phyloP scores from a whole-genome alignment of 1,140 invertebrate genomes.

The Andricus grossulariae region DNA sequence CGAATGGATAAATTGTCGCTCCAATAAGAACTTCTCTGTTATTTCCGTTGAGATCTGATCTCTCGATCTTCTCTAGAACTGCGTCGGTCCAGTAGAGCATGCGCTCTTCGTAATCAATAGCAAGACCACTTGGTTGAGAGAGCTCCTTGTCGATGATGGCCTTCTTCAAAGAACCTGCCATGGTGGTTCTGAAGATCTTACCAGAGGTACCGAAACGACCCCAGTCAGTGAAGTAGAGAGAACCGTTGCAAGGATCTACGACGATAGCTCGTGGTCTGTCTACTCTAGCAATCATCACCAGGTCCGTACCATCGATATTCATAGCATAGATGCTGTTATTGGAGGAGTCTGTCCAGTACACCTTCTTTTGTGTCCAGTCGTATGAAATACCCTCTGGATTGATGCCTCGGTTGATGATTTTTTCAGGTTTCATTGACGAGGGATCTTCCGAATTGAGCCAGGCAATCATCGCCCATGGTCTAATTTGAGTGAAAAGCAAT shows the following conservation, averaged over 20 bases:
- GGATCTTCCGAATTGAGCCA: constrained; percentile 85
- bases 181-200: constrained; percentile 96
- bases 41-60: constrained; percentile 91
- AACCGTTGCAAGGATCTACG: constrained; percentile 96
- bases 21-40: constrained; percentile 86
- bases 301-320: constrained; percentile 91
- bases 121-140: constrained; percentile 95
- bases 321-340: constrained; percentile 97
- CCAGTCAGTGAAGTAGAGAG: constrained; percentile 95
- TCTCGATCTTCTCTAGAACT: constrained; percentile 97
- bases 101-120: constrained; percentile 96
- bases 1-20: constrained; percentile 97
- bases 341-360: constrained; percentile 97
- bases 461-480: constrained; percentile 92
- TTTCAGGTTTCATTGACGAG: constrained; percentile 79
- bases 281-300: constrained; percentile 95
- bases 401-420: constrained; percentile 87
- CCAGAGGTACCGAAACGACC: constrained; percentile 93
- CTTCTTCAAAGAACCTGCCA: constrained; percentile 95
- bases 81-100: constrained; percentile 99
- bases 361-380: constrained; percentile 97
- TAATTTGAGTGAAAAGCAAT: constrained; percentile 93
- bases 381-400: constrained; percentile 97
- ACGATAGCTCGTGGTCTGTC: constrained; percentile 96
- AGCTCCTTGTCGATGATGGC: constrained; percentile 93